A percentile compares a stretch with the other conserved stretches of the same genome.
Evolutionary conservation across 2,888 invertebrate species (phyloP).

Genomic region (Macrosoma leucophasiata): DNA sequence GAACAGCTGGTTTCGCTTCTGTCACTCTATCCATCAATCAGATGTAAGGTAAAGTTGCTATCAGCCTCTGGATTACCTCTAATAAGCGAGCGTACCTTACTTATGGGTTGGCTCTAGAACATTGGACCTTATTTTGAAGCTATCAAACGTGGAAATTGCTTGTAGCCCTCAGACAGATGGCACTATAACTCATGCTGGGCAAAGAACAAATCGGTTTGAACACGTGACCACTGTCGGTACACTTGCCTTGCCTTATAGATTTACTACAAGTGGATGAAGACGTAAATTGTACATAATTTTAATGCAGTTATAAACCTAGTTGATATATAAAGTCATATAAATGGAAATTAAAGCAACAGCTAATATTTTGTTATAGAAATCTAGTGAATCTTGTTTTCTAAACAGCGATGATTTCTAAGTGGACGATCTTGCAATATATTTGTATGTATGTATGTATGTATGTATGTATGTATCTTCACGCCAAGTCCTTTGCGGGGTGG

Average conservation of each 20-base stretch:
- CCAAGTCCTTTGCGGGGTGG: too few species aligned
- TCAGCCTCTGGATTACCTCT: slow-evolving; percentile 45
- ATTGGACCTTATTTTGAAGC: slow-evolving; percentile 33
- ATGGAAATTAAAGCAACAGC: slow-evolving; percentile 9
- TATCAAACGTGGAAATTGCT: slow-evolving; percentile 27
- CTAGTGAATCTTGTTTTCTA: not conserved
- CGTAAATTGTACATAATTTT: slow-evolving; percentile 25
- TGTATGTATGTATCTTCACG: too few species aligned
- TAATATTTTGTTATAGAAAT: not conserved
- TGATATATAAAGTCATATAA: slow-evolving; percentile 9
- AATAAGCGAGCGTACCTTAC: slow-evolving; percentile 40
- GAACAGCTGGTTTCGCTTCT: slow-evolving; percentile 47
- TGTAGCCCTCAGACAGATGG: slow-evolving; percentile 32
- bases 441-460: too few species aligned
- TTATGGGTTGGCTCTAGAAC: slow-evolving; percentile 25
- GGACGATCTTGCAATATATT: too few species aligned
- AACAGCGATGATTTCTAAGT: too few species aligned
- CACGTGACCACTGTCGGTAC: slow-evolving; percentile 44
- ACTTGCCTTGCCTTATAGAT: slow-evolving; percentile 44
- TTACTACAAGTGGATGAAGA: slow-evolving; percentile 40
- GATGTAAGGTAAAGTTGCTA: slow-evolving; percentile 45
- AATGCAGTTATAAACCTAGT: slow-evolving; percentile 12
- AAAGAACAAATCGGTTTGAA: slow-evolving; percentile 53
- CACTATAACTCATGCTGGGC: slow-evolving; percentile 36
- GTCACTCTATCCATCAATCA: slow-evolving; percentile 61